Evolutionary conservation across 2,113 vertebrate species (phyloP).

Genomic region (Melospiza melodia): DNA sequence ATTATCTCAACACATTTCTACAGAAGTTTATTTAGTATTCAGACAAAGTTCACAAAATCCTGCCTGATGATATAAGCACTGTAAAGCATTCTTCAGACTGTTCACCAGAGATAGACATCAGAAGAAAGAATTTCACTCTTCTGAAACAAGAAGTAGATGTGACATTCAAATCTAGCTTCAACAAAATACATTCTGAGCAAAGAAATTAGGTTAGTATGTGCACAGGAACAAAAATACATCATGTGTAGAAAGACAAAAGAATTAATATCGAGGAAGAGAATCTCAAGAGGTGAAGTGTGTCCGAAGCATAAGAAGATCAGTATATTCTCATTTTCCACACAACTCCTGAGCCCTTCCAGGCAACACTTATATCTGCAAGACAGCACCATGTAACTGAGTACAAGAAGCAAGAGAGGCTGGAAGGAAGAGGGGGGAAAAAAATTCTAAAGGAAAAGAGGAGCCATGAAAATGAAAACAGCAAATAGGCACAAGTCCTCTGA

Average conservation of each 20-base stretch:
- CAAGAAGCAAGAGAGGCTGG: neutral
- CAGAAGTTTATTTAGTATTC: neutral
- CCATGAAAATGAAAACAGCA: neutral
- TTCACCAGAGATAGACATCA: neutral
- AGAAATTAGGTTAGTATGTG: neutral
- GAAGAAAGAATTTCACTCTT: neutral
- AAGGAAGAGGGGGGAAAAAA: neutral
- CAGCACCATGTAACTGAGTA: neutral
- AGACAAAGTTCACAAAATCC: neutral
- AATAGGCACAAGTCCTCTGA: neutral
- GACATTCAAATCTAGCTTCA: neutral
- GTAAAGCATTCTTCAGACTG: neutral
- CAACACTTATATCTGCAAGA: neutral
- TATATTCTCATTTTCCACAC: neutral
- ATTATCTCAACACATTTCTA: neutral
- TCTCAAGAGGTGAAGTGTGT: neutral
- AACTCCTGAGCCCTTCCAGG: neutral
- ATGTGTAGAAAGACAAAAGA: neutral
- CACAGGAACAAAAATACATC: neutral
- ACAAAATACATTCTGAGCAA: neutral
- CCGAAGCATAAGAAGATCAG: neutral
- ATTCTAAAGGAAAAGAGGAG: neutral
- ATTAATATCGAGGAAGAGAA: neutral
- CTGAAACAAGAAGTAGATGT: neutral
- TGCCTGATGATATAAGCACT: neutral